Evolutionary conservation across 2,113 vertebrate species (phyloP), one percentile per base, ranked within the genome.

Genomic region (Spheniscus mendiculus): DNA sequence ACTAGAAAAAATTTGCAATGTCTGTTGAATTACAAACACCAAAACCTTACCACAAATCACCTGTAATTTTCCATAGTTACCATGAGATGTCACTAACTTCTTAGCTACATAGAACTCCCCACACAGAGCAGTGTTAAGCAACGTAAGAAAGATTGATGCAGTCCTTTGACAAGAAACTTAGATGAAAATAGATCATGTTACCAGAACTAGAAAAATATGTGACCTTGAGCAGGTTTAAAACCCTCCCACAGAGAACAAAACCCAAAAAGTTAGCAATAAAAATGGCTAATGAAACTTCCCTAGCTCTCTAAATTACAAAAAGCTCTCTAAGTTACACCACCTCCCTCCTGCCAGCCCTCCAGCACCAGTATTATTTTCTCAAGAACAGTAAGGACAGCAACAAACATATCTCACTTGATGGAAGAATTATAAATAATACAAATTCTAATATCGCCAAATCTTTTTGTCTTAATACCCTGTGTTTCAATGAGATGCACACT

Each of bases 41-140:
- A 19, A 62, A 80, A 50, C 5, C 8, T n/a, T 7, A 9, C 22
- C 36, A 47, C 49, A 50, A 74, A 80, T 27, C 63, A 53, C 50
- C 45, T 97, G 96, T 52, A 96, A 65, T 96, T 94, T 90, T 78
- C 72, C 29, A 34, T n/a, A 32, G n/a, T 78, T 94, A 78, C 96
- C 97, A 94, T 97, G 70, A 98, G 97, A 92, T 96, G 97, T 97
- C 97, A 97, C 89, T 92, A 79, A 73, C 62, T 96, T 94, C 95
- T 93, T 78, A 94, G 50, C 76, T 81, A 94, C 52, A 25, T 5
- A 34, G 9, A 86, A 69, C 34, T 62, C 42, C 16, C 17, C 29
- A 55, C 55, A n/a, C 9, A 27, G 42, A 63, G 16, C 49, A 45
- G 34, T 2, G 32, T 71, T 79, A 26, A 69, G 53, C 50, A 71